phyloP scores from a whole-genome alignment of 2,113 vertebrate genomes.

The Butorides virescens region DNA sequence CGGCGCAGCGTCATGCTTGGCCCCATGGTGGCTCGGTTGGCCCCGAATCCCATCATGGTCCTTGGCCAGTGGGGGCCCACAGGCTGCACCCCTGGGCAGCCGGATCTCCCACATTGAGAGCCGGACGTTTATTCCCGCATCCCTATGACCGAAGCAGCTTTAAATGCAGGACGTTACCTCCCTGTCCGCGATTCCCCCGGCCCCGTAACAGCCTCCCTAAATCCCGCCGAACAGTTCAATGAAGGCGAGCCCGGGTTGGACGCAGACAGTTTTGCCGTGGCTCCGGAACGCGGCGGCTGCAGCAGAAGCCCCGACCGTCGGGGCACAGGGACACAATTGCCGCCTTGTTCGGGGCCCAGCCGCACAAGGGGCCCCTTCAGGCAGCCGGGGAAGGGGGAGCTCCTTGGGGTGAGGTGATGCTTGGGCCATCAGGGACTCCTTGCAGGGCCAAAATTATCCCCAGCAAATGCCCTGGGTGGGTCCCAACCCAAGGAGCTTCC shows the following conservation, averaged over 20 bases:
- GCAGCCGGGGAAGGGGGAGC: neutral
- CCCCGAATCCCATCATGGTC: rapidly evolving
- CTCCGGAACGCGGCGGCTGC: rapidly evolving
- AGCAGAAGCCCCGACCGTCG: neutral
- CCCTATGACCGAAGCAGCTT: neutral
- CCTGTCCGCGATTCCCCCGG: rapidly evolving
- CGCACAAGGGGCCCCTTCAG: constrained; percentile 42
- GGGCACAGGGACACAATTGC: constrained; percentile 3
- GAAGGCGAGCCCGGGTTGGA: neutral
- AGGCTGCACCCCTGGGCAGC: neutral
- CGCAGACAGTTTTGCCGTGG: neutral
- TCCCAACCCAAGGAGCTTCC: neutral
- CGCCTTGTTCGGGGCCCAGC: constrained; percentile 23
- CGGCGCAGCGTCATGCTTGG: rapidly evolving
- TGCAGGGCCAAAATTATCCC: neutral
- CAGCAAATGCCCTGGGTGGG: neutral
- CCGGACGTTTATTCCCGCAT: rapidly evolving
- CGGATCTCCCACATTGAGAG: rapidly evolving
- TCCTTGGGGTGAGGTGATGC: neutral
- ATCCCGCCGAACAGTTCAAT: rapidly evolving
- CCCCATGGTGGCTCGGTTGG: neutral
- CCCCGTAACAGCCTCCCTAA: neutral
- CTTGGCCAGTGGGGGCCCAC: rapidly evolving
- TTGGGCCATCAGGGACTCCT: neutral
- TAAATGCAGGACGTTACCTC: neutral